Conservation (phyloP, 2,113 vertebrate genomes). For the Tetrao urogallus region DNA sequence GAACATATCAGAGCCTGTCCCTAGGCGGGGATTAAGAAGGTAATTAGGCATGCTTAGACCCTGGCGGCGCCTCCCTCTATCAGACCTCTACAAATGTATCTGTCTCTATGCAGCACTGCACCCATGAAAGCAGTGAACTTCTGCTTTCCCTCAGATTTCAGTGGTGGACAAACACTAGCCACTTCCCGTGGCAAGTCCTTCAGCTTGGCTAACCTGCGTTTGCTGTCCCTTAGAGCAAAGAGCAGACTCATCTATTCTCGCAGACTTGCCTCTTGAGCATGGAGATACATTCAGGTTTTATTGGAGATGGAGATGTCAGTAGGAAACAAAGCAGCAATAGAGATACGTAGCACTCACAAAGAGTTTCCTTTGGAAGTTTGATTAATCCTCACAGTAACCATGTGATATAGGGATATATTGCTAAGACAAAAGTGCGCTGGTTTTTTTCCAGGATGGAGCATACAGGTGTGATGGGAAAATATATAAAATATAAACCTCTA, state of each 20-base stretch:
- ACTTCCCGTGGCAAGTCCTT: background rate
- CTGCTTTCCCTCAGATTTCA: background rate
- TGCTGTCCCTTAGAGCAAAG: background rate
- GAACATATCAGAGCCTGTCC: background rate
- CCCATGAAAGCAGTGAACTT: background rate
- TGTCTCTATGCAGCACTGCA: background rate
- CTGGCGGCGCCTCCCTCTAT: background rate
- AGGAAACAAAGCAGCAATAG: background rate
- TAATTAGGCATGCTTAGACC: background rate
- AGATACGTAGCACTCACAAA: background rate
- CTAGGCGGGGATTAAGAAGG: background rate
- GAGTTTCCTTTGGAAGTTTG: background rate
- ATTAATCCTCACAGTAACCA: background rate
- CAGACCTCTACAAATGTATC: background rate
- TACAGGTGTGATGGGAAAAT: background rate
- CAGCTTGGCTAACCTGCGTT: background rate
- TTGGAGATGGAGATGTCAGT: background rate
- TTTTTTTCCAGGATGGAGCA: background rate
- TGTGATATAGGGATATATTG: background rate
- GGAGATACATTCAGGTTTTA: background rate
- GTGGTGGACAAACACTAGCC: fast-evolving
- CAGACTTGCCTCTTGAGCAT: background rate
- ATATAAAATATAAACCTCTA: background rate
- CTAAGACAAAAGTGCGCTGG: background rate
- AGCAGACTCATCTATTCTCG: background rate